Conservation (phyloP, 2,113 vertebrate species). For the Peromyscus leucopus region DNA sequence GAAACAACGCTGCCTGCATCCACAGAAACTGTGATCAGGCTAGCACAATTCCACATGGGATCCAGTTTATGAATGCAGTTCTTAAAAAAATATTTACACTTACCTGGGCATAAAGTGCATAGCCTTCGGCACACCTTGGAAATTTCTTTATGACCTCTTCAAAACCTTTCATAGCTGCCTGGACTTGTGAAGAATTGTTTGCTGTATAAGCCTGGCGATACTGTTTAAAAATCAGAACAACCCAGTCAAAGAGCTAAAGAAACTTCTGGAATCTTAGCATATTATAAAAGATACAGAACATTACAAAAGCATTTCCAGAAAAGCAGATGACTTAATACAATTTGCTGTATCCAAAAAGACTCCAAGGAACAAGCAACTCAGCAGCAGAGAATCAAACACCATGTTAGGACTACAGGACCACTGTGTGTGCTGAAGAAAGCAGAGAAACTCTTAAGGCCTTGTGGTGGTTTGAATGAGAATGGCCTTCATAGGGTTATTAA, state of each 20-base stretch:
- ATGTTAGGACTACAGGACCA: not conserved
- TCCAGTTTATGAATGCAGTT: not conserved
- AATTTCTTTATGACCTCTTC: conserved; percentile 97
- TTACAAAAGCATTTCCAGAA: conserved; percentile 16
- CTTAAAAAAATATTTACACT: not conserved
- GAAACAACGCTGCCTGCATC: not conserved
- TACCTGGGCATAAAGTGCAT: conserved; percentile 99
- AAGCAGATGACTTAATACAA: conserved; percentile 38
- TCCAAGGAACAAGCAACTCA: not conserved
- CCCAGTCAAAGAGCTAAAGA: conserved; percentile 63
- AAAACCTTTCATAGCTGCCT: conserved; percentile 97
- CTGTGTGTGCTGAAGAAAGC: not conserved
- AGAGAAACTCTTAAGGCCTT: not conserved
- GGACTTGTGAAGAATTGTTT: conserved; percentile 95
- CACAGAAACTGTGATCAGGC: not conserved
- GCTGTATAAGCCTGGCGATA: conserved; percentile 99
- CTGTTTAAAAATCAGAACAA: conserved; percentile 84
- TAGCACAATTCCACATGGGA: not conserved
- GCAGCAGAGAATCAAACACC: not conserved
- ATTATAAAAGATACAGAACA: conserved; percentile 21
- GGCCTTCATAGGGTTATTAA: not conserved
- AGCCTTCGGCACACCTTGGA: conserved; percentile 97
- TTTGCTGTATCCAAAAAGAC: not conserved
- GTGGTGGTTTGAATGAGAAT: not conserved
- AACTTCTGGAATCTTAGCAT: conserved; percentile 9